Conservation (phyloP, 2,797 vertebrate species). For the Chelon labrosus region DNA sequence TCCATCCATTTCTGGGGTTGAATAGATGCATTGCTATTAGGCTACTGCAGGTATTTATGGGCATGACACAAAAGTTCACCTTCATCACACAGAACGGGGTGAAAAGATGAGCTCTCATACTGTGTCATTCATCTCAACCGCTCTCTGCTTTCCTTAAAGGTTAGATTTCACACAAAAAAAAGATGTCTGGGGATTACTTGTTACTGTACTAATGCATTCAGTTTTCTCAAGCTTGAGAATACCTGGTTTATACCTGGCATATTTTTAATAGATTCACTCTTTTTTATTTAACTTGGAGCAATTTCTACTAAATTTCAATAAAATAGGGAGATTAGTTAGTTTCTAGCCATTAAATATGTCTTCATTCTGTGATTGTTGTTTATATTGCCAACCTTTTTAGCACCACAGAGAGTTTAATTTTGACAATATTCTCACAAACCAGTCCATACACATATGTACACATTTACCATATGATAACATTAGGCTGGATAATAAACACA, state of each 20-base stretch:
- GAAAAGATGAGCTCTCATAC: slow-evolving; percentile 41
- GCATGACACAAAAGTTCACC: slow-evolving; percentile 62
- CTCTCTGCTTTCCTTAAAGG: slow-evolving; percentile 63
- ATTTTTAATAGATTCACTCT: neutral
- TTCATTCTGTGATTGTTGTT: too few relatives aligned
- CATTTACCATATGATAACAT: too few relatives aligned
- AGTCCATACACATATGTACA: too few relatives aligned
- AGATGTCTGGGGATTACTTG: slow-evolving; percentile 23
- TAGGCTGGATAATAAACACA: too few relatives aligned
- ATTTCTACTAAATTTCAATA: neutral
- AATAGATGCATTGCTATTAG: slow-evolving; percentile 67
- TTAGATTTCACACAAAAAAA: slow-evolving; percentile 42
- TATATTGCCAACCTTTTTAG: too few relatives aligned
- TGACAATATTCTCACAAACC: too few relatives aligned
- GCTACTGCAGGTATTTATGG: slow-evolving; percentile 62
- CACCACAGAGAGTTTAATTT: too few relatives aligned
- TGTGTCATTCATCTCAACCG: slow-evolving; percentile 50
- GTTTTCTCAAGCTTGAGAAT: neutral
- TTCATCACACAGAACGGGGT: slow-evolving; percentile 41
- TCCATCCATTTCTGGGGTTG: slow-evolving; percentile 55
- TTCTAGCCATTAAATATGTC: too few relatives aligned
- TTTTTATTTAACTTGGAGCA: neutral
- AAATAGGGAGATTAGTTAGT: neutral
- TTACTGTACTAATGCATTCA: neutral
- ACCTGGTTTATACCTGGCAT: neutral